phyloP scores from a whole-genome alignment of 2,888 invertebrate species.

The Neria commutata region DNA sequence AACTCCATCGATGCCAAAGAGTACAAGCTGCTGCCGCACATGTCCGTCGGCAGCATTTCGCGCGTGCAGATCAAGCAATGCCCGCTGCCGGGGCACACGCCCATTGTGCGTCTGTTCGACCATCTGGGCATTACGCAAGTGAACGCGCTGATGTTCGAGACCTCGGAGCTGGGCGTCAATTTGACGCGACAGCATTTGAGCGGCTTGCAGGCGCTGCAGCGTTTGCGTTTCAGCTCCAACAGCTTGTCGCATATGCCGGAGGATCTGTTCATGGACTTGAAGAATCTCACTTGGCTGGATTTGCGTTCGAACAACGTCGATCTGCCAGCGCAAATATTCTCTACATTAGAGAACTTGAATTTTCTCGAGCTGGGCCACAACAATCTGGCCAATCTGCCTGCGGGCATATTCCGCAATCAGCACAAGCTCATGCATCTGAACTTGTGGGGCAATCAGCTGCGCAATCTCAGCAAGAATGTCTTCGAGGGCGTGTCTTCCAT shows the following conservation, averaged over 20 bases:
- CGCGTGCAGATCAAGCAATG: conserved; percentile 57
- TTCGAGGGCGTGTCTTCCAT: conserved; percentile 71
- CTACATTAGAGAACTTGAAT: conserved; percentile 65
- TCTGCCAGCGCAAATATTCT: conserved; percentile 66
- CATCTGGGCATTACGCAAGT: conserved; percentile 54
- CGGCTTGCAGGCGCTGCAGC: conserved; percentile 65
- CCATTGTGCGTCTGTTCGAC: conserved; percentile 58
- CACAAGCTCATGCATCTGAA: conserved; percentile 68
- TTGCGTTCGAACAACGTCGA: conserved; percentile 69
- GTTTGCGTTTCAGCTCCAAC: conserved; percentile 68
- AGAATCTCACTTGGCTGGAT: conserved; percentile 69
- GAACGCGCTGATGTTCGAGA: conserved; percentile 65
- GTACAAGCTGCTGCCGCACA: conserved; percentile 50
- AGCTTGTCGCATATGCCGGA: conserved; percentile 68
- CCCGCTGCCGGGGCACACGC: conserved; percentile 60
- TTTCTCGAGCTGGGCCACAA: conserved; percentile 73
- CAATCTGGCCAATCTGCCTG: conserved; percentile 68
- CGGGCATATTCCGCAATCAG: conserved; percentile 69
- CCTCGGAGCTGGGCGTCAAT: conserved; percentile 63
- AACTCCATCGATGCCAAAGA: conserved; percentile 48
- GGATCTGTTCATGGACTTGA: conserved; percentile 68
- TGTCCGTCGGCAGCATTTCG: conserved; percentile 51
- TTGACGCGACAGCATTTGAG: conserved; percentile 67
- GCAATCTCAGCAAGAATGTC: conserved; percentile 67
- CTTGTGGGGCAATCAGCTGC: conserved; percentile 73